Percentiles rank a stretch among this genome's conserved stretches.
Evolutionary conservation across 1,140 invertebrate genomes (phyloP).

Genomic region (Geopemphigus sp.): DNA sequence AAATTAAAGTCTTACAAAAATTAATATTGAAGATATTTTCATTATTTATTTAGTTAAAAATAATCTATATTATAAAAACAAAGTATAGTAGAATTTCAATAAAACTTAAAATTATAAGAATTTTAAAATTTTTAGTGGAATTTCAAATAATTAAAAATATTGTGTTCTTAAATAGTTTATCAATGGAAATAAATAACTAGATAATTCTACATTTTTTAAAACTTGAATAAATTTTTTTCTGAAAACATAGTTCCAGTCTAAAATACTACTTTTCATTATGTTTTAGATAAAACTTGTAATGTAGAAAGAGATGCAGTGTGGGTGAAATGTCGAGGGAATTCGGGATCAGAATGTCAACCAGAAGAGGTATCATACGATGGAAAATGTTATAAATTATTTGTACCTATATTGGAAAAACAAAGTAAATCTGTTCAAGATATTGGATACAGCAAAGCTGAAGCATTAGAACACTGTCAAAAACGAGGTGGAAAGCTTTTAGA

Average conservation of each 20-base stretch:
- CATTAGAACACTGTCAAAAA: slow-evolving; percentile 56
- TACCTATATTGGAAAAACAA: slow-evolving; percentile 51
- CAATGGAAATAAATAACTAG: too few species aligned
- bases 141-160: too few species aligned
- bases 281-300: slow-evolving; percentile 53
- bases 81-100: background rate
- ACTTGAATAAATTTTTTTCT: too few species aligned
- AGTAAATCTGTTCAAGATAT: slow-evolving; percentile 53
- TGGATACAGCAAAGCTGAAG: slow-evolving; percentile 58
- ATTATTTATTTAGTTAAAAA: background rate
- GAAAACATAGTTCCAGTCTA: background rate
- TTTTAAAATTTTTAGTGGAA: too few species aligned
- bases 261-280: background rate
- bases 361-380: slow-evolving; percentile 58
- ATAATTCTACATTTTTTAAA: too few species aligned
- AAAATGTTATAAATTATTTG: slow-evolving; percentile 53
- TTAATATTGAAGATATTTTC: too few species aligned
- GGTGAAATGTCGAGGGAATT: slow-evolving; percentile 58
- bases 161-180: too few species aligned
- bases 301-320: slow-evolving; percentile 57
- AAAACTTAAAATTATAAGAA: too few species aligned
- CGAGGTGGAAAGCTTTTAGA: slow-evolving; percentile 59
- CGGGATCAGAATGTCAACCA: slow-evolving; percentile 57
- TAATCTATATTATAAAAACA: background rate
- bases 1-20: background rate